phyloP scores from a whole-genome alignment of 2,888 invertebrate genomes.

The Chirona hameri region DNA sequence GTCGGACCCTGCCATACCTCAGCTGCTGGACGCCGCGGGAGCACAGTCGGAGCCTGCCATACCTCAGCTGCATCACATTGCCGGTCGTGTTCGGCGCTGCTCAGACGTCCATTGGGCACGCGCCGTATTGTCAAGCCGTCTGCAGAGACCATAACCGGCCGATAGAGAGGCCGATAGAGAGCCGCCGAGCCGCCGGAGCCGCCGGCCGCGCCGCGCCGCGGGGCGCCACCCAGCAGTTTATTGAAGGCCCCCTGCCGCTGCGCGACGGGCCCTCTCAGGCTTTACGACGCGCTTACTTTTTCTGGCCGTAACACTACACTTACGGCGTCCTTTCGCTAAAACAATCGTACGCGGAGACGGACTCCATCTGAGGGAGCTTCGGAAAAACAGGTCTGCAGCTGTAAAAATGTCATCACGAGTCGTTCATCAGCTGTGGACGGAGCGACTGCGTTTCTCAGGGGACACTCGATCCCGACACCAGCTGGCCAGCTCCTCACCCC shows the following conservation, averaged over 20 bases:
- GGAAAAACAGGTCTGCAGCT: not conserved
- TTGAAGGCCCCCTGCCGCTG: not conserved
- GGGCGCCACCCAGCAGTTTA: not conserved
- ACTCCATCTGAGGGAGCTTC: not conserved
- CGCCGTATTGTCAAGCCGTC: too few relatives aligned
- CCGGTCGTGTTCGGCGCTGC: too few relatives aligned
- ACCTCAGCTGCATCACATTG: too few relatives aligned
- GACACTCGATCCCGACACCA: not conserved
- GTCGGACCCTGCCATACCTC: too few relatives aligned
- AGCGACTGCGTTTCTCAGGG: not conserved
- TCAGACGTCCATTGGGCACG: too few relatives aligned
- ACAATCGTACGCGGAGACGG: not conserved
- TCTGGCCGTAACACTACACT: not conserved
- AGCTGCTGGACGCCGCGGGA: too few relatives aligned
- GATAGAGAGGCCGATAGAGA: too few relatives aligned
- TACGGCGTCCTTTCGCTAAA: not conserved
- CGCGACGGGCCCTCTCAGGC: not conserved
- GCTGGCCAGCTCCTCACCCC: not conserved
- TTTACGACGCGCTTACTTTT: not conserved
- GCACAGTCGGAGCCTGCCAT: too few relatives aligned
- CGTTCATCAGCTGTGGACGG: not conserved
- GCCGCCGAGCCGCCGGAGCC: too few relatives aligned
- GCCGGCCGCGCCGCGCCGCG: too few relatives aligned
- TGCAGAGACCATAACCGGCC: too few relatives aligned
- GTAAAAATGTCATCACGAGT: not conserved